Conservation (phyloP, 2,888 invertebrate genomes). For the Nomada lathburiana region DNA sequence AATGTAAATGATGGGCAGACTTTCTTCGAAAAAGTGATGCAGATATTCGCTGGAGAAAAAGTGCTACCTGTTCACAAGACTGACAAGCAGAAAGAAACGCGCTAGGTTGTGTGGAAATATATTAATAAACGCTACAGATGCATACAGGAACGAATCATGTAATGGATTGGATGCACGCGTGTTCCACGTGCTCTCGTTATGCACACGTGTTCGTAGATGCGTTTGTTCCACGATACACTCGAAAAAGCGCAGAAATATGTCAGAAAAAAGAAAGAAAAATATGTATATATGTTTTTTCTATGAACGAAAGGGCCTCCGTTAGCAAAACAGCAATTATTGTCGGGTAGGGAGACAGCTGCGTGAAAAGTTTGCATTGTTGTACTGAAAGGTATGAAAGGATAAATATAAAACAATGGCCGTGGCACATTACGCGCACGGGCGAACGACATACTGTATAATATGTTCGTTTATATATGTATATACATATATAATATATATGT, state of each 20-base stretch:
- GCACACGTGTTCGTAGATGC: slow-evolving; percentile 7
- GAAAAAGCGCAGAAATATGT: slow-evolving; percentile 9
- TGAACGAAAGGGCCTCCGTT: slow-evolving; percentile 51
- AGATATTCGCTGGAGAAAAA: too few species aligned
- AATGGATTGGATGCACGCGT: slow-evolving; percentile 15
- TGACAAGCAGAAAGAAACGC: slow-evolving; percentile 11
- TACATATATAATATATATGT: slow-evolving; percentile 51
- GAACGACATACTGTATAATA: slow-evolving; percentile 59
- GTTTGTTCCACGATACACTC: slow-evolving; percentile 61
- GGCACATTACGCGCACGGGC: slow-evolving; percentile 33
- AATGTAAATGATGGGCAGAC: background rate
- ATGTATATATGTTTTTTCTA: slow-evolving; percentile 38
- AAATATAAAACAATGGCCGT: slow-evolving; percentile 18
- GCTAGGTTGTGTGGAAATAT: slow-evolving; percentile 45
- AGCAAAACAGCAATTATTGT: slow-evolving; percentile 14
- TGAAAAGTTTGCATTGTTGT: slow-evolving; percentile 40
- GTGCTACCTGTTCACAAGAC: background rate
- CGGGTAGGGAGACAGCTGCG: background rate
- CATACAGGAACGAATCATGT: slow-evolving; percentile 26
- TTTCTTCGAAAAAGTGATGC: background rate
- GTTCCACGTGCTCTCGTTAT: slow-evolving; percentile 13
- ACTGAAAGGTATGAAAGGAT: slow-evolving; percentile 9
- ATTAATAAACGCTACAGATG: slow-evolving; percentile 13
- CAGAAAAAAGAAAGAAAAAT: background rate
- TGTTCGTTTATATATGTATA: slow-evolving; percentile 68